Percentiles rank a stretch among this genome's conserved stretches.
phyloP scores from a whole-genome alignment of 2,113 vertebrate species.

The Anarrhichthys ocellatus region DNA sequence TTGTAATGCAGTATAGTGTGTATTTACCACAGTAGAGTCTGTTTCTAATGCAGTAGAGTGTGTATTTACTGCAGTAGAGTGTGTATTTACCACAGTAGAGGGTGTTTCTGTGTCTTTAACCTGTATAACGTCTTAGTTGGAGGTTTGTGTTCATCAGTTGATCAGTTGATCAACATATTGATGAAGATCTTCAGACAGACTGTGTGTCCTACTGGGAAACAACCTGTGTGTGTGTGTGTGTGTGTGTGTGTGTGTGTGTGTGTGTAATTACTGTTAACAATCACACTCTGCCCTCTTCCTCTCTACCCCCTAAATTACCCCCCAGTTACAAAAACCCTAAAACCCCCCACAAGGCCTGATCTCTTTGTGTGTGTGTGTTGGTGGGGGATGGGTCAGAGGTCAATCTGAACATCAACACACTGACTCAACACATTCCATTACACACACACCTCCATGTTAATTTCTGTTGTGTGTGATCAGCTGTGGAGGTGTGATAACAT shows the following conservation, averaged over 20 bases:
- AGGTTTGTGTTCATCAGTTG: not conserved
- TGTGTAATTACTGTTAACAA: constrained; percentile 37
- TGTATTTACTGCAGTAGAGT: not conserved
- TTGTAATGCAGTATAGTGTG: not conserved
- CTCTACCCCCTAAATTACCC: not conserved
- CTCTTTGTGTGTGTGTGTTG: constrained; percentile 7
- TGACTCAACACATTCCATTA: not conserved
- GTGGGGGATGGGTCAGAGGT: constrained; percentile 12
- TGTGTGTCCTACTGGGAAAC: not conserved
- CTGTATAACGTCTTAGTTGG: not conserved
- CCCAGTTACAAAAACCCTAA: constrained; percentile 9
- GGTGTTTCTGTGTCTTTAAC: no score
- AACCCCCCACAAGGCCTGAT: not conserved
- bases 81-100: not conserved
- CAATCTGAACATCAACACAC: constrained; percentile 4
- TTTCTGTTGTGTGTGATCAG: not conserved
- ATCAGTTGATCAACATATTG: not conserved
- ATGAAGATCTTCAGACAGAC: not conserved
- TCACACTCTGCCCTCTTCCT: constrained; percentile 32
- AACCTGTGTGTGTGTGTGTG: not conserved
- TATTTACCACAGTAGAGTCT: no score
- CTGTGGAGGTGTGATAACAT: not conserved
- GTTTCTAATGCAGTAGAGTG: not conserved
- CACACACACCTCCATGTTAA: not conserved
- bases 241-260: constrained; percentile 20